Evolutionary conservation across 2,113 vertebrate genomes (phyloP).

Genomic region (Marmota flaviventris): DNA sequence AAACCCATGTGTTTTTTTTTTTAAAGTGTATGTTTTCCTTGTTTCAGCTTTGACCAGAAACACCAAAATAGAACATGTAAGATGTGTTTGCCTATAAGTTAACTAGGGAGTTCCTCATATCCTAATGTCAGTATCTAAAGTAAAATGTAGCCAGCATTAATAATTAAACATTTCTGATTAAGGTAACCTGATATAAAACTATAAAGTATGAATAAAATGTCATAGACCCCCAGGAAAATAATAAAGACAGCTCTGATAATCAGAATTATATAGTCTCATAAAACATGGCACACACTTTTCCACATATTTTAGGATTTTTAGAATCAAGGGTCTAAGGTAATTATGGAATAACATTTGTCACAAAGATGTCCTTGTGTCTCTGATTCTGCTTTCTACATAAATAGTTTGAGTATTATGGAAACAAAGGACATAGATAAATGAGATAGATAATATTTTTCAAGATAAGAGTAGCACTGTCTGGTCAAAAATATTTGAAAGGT

Average conservation of each 20-base stretch:
- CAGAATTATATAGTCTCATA: neutral
- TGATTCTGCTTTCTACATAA: neutral
- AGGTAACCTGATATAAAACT: neutral
- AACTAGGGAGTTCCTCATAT: neutral
- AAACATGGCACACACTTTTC: neutral
- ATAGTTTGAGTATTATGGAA: neutral
- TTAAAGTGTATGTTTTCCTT: neutral
- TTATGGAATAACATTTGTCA: neutral
- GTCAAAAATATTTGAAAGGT: neutral
- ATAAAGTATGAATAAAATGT: neutral
- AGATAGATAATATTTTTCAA: neutral
- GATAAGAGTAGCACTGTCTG: neutral
- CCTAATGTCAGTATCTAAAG: neutral
- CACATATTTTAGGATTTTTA: neutral
- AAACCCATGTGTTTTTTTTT: neutral
- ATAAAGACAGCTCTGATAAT: neutral
- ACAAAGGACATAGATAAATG: neutral
- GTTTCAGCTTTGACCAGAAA: neutral
- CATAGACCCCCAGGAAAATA: neutral
- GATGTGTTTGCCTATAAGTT: neutral
- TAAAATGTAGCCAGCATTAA: neutral
- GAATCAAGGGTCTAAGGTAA: neutral
- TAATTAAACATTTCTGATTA: neutral
- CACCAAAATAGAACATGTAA: neutral
- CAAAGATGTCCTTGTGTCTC: neutral